phyloP scores from a whole-genome alignment of 2,113 vertebrate genomes.

The Phaethornis superciliosus region DNA sequence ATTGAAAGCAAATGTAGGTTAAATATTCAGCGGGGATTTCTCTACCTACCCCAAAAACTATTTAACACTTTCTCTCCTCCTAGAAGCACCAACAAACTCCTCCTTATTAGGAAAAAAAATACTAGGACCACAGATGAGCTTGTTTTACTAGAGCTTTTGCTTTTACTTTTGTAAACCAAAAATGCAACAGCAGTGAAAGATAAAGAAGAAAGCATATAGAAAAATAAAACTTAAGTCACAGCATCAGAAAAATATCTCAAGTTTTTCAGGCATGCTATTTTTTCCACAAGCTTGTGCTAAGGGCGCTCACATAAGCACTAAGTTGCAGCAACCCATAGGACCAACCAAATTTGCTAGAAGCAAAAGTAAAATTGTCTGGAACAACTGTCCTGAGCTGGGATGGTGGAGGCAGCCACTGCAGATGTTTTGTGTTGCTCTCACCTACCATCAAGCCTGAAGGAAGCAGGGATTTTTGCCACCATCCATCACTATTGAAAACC shows the following conservation, averaged over 20 bases:
- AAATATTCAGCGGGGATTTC: conserved; percentile 38
- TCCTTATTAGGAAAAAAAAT: not conserved
- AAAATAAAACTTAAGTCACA: not conserved
- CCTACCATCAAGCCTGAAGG: not conserved
- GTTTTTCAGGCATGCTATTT: not conserved
- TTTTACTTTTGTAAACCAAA: not conserved
- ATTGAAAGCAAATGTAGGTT: conserved; percentile 40
- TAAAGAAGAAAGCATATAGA: not conserved
- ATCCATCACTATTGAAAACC: not conserved
- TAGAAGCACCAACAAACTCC: not conserved
- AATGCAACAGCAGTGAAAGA: not conserved
- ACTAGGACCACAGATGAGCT: not conserved
- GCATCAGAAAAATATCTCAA: not conserved
- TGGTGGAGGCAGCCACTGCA: not conserved
- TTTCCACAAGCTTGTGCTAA: not conserved
- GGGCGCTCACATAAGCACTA: not conserved
- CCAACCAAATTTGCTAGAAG: not conserved
- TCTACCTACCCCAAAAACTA: not conserved
- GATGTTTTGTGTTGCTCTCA: not conserved
- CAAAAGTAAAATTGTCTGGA: not conserved
- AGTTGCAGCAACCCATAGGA: not conserved
- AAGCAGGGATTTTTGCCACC: not conserved
- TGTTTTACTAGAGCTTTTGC: not conserved
- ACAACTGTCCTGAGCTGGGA: not conserved
- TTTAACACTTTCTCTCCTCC: not conserved